Conservation (phyloP, 2,888 invertebrate genomes). For the Brenthis hecate region DNA sequence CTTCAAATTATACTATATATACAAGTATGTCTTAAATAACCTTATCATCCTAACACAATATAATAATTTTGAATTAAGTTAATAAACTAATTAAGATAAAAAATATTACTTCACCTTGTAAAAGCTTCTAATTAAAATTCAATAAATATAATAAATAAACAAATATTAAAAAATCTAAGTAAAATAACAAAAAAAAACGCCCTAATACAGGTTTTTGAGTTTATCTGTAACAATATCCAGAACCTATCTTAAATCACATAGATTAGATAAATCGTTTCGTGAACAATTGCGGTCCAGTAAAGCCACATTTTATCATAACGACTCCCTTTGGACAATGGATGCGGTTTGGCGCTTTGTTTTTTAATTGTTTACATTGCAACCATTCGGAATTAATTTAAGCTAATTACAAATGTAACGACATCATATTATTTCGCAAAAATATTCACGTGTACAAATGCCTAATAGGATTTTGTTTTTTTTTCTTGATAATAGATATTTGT, state of each 20-base stretch:
- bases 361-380: slow-evolving; percentile 18
- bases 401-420: slow-evolving; percentile 10
- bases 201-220: neutral
- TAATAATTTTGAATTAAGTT: no score
- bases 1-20: no score
- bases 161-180: no score
- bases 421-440: neutral
- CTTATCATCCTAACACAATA: no score
- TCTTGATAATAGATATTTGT: no score
- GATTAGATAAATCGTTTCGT: slow-evolving; percentile 17
- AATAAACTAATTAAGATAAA: no score
- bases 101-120: no score
- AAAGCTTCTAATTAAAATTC: no score
- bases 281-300: slow-evolving; percentile 5
- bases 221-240: slow-evolving; percentile 5
- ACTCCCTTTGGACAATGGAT: slow-evolving; percentile 18
- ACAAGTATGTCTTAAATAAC: no score
- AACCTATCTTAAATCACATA: slow-evolving; percentile 18
- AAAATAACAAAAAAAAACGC: no score
- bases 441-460: neutral
- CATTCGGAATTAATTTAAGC: slow-evolving; percentile 15
- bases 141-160: no score
- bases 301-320: slow-evolving; percentile 8
- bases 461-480: no score
- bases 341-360: slow-evolving; percentile 14